Base-by-base conservation (phyloP, 2,888 invertebrate genomes). In the Phyllotreta striolata region DNA sequence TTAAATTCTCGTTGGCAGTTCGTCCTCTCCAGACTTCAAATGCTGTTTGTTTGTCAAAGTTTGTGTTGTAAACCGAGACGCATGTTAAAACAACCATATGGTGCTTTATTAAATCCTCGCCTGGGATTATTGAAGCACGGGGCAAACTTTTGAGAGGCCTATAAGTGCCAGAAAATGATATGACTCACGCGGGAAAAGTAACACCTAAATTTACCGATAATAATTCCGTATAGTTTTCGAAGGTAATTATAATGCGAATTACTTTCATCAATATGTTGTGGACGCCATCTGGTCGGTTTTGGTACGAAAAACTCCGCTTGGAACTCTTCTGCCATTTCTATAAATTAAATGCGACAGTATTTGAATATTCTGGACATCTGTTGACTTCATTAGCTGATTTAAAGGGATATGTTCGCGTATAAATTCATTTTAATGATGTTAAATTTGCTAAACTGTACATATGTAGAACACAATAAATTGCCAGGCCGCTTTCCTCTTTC, bases 81-180 rank as follows among this genome's bases (percentile, higher is more conserved):
- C 68, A 69, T 68, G 71, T 69, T 68, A 70, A 70, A 67, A 46
- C 62, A 70, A 69, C 71, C 74, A 73, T 70, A 73, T 74, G 74
- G 74, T 52, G 68, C 68, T 67, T 67, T 72, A 74, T 74, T 73
- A 77, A 78, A 78, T 77, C 77, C 73, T 70, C 74, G 72, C 72
- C 74, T 75, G 73, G 73, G 73, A 74, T 74, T 76, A 69, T 74
- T 73, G 67, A 66, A 74, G 78, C 79, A 78, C 79, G 78, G 77
- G 78, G 74, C 76, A 74, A 76, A 74, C 75, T 72, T 72, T 62
- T 24, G 69, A 72, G 71, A 71, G 64, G 75, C 13, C 40, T 24
- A 52, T 47, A 44, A 51, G 52, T 52, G 59, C 44, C n/a, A 6
- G 35, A 43, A 76, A 76, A 77, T 76, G 72, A 75, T 77, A 77